phyloP scores from a whole-genome alignment of 2,113 vertebrate species.

The Excalfactoria chinensis region DNA sequence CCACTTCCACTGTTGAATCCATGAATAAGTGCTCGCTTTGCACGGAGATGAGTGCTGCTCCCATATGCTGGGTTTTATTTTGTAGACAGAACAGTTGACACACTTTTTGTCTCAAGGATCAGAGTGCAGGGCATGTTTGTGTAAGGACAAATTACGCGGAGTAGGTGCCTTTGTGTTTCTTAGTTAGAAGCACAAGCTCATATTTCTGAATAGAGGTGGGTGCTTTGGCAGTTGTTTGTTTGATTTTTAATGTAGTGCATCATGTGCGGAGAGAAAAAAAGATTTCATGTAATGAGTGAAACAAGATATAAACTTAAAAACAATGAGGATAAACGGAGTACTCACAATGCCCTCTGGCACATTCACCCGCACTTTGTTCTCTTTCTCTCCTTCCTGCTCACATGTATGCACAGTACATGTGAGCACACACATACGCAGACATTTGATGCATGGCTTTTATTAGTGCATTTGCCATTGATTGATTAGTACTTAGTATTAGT shows the following conservation, averaged over 20 bases:
- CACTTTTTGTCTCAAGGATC: slow-evolving; percentile 67
- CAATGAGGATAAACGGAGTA: slow-evolving; percentile 23
- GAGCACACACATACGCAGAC: slow-evolving; percentile 79
- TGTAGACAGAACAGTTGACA: slow-evolving; percentile 65
- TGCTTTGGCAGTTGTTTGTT: neutral
- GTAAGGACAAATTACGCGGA: slow-evolving; percentile 53
- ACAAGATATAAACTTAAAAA: slow-evolving; percentile 4
- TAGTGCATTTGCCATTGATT: slow-evolving; percentile 93
- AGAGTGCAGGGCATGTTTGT: slow-evolving; percentile 57
- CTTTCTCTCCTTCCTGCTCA: slow-evolving; percentile 56
- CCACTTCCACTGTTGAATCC: slow-evolving; percentile 73
- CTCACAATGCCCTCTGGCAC: slow-evolving; percentile 20
- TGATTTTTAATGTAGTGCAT: neutral
- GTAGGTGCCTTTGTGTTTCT: slow-evolving; percentile 25
- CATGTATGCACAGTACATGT: slow-evolving; percentile 64
- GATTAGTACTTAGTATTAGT: slow-evolving; percentile 87
- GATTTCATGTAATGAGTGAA: slow-evolving; percentile 12
- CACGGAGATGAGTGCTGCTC: slow-evolving; percentile 51
- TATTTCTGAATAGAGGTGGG: neutral
- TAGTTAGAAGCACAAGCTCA: neutral
- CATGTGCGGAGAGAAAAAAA: neutral
- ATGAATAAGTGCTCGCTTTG: slow-evolving; percentile 65
- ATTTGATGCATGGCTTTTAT: slow-evolving; percentile 99
- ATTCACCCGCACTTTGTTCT: slow-evolving; percentile 54
- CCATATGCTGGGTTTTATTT: slow-evolving; percentile 67